Percentiles rank a stretch among this genome's conserved stretches.
Conservation (phyloP, 2,797 vertebrate species). For the Channallabes apus region DNA sequence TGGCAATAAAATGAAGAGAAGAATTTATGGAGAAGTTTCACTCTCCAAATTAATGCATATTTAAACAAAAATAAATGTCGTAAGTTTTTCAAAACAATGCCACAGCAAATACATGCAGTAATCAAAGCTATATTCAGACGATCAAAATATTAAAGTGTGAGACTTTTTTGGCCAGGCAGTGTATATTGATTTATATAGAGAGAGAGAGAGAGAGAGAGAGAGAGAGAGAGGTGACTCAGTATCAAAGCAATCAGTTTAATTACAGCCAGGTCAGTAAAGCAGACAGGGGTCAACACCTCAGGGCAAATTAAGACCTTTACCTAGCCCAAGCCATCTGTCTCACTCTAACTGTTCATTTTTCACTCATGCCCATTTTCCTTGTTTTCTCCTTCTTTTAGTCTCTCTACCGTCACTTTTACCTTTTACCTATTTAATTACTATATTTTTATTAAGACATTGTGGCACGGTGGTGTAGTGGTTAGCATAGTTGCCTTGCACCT, state of each 20-base stretch:
- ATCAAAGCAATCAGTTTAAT: slow-evolving; percentile 49
- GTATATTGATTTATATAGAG: slow-evolving; percentile 20
- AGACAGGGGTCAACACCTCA: slow-evolving; percentile 60
- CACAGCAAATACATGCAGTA: no score
- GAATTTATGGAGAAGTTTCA: no score
- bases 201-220: slow-evolving; percentile 19
- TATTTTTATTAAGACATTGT: no score
- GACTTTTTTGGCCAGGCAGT: no score
- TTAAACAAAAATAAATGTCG: no score
- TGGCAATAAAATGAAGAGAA: no score
- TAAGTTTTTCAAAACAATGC: no score
- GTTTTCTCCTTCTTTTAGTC: background rate
- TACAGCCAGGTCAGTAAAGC: slow-evolving; percentile 49
- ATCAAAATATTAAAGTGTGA: no score
- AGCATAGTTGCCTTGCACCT: no score
- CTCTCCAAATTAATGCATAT: no score
- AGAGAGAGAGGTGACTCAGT: slow-evolving; percentile 18
- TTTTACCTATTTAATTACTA: background rate
- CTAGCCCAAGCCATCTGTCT: slow-evolving; percentile 34
- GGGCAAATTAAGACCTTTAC: slow-evolving; percentile 63
- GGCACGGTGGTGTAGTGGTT: no score
- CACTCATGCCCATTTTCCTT: slow-evolving; percentile 55
- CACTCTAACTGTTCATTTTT: slow-evolving; percentile 53
- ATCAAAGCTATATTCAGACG: no score
- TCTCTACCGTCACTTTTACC: background rate